phyloP scores from a whole-genome alignment of 2,797 vertebrate species.

The Acipenser ruthenus region DNA sequence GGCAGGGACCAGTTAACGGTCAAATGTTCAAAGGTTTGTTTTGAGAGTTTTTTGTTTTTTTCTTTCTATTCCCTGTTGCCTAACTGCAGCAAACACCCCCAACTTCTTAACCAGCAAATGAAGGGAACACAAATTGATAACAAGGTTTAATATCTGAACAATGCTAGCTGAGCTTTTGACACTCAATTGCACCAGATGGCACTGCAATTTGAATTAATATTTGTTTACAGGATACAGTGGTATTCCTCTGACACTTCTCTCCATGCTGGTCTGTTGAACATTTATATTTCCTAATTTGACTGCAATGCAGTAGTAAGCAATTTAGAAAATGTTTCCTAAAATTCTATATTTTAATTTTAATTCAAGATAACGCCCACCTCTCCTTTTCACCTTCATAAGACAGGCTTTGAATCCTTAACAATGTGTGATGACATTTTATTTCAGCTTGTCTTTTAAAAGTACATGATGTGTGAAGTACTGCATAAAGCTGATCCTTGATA shows the following conservation, averaged over 20 bases:
- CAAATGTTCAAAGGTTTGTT: slow-evolving; percentile 8
- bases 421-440: background rate
- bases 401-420: no score
- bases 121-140: slow-evolving; percentile 19
- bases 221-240: slow-evolving; percentile 14
- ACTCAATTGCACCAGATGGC: slow-evolving; percentile 15
- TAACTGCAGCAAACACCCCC: background rate
- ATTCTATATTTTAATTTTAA: no score
- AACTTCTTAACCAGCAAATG: slow-evolving; percentile 7
- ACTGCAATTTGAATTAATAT: slow-evolving; percentile 12
- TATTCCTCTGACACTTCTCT: no score
- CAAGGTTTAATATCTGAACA: slow-evolving; percentile 7
- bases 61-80: background rate
- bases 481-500: background rate
- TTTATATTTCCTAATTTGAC: no score
- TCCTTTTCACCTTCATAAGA: no score
- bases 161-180: slow-evolving; percentile 6
- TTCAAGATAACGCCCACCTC: no score
- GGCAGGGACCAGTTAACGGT: background rate
- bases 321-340: no score
- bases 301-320: no score
- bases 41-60: background rate
- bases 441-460: slow-evolving; percentile 1
- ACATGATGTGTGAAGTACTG: no score
- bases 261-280: no score